Conservation (phyloP, 2,113 vertebrate species). For the Melanostigma gelatinosum region DNA sequence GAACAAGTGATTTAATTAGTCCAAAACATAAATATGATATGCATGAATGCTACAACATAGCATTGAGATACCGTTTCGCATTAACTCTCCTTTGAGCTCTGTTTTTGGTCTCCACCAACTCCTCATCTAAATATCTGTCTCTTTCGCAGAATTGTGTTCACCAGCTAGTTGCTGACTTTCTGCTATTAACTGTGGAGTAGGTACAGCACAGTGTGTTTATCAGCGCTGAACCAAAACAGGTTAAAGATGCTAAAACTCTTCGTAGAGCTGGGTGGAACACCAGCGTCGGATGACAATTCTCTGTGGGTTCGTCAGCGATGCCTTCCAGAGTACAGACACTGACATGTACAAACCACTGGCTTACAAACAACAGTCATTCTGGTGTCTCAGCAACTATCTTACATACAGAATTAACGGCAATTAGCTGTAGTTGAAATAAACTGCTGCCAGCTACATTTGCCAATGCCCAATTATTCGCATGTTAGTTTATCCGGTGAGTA, state of each 20-base stretch:
- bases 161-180: neutral
- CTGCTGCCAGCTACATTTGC: neutral
- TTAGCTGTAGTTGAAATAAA: neutral
- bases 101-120: neutral
- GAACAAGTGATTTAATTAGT: neutral
- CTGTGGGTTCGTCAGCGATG: too few species aligned
- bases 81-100: neutral
- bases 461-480: too few species aligned
- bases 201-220: neutral
- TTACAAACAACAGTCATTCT: too few species aligned
- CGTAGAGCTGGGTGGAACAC: too few species aligned
- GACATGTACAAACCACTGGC: too few species aligned
- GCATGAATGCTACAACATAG: too few species aligned
- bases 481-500: constrained; percentile 4
- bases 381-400: neutral
- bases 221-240: too few species aligned
- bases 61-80: neutral
- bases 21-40: too few species aligned
- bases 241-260: too few species aligned
- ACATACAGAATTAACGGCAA: neutral
- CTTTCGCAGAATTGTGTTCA: neutral
- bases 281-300: too few species aligned
- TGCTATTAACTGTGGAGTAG: neutral
- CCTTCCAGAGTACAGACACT: too few species aligned
- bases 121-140: neutral